A percentile compares a stretch with the other conserved stretches of the same genome.
Evolutionary conservation across 2,797 vertebrate genomes (phyloP).

Genomic region (Lithobates sylvaticus): DNA sequence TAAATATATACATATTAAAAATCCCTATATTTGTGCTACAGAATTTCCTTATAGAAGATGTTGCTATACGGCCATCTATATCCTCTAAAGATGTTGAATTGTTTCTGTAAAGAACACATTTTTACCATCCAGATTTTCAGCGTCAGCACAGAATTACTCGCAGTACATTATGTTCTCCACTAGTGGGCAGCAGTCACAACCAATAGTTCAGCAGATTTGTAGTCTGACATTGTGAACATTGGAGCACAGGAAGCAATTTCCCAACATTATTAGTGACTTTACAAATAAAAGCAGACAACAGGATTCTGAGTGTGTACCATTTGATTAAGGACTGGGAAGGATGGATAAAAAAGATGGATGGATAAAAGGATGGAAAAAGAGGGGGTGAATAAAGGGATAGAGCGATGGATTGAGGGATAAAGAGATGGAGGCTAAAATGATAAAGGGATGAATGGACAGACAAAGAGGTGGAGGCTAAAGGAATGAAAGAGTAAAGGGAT

Average conservation of each 20-base stretch:
- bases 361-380: not conserved
- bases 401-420: too few relatives aligned
- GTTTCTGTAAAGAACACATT: not conserved
- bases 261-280: not conserved
- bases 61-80: not conserved
- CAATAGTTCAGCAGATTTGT: not conserved
- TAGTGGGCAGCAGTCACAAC: constrained; percentile 51
- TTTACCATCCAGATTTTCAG: not conserved
- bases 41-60: not conserved
- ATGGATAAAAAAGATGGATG: not conserved
- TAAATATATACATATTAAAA: not conserved
- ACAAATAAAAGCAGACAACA: not conserved
- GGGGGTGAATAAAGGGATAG: not conserved
- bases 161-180: constrained; percentile 10
- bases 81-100: not conserved
- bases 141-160: not conserved
- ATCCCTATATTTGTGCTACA: not conserved
- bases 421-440: too few relatives aligned
- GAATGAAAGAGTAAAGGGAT: too few relatives aligned
- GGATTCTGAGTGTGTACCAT: not conserved
- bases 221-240: not conserved
- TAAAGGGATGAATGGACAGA: too few relatives aligned
- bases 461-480: too few relatives aligned
- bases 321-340: not conserved
- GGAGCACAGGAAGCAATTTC: not conserved